A percentile compares a stretch with the other conserved stretches of the same genome.
Conservation (phyloP, 2,797 vertebrate species). For the Anguilla megastoma region DNA sequence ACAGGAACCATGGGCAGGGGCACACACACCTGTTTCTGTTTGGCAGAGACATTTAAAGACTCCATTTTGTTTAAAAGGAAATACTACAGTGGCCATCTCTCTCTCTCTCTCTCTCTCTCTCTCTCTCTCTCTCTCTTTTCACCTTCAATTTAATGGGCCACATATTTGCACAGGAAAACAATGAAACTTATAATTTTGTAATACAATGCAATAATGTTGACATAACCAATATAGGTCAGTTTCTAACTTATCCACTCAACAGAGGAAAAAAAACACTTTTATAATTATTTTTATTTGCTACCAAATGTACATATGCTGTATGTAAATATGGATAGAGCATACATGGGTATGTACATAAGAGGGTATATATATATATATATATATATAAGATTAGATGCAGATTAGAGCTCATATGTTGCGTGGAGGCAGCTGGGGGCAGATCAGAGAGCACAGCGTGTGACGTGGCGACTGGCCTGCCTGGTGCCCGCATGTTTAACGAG, state of each 20-base stretch:
- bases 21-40: conserved; percentile 3
- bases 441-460: background rate
- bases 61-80: background rate
- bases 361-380: too few relatives aligned
- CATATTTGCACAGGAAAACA: background rate
- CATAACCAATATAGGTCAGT: background rate
- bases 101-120: background rate
- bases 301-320: background rate
- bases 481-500: conserved; percentile 30
- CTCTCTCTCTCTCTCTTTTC: background rate
- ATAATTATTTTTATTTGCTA: background rate
- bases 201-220: background rate
- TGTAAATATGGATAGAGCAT: background rate
- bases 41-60: background rate
- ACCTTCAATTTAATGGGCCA: background rate
- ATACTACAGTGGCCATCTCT: background rate
- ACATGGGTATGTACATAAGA: background rate
- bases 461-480: conserved; percentile 20
- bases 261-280: background rate
- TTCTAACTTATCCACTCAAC: background rate
- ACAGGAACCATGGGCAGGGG: conserved; percentile 26
- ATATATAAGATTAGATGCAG: background rate
- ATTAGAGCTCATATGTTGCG: background rate
- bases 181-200: background rate
- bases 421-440: conserved; percentile 25